Evolutionary conservation across 2,113 vertebrate genomes (phyloP), one percentile per base, ranked within the genome.

Genomic region (Burhinus oedicnemus): DNA sequence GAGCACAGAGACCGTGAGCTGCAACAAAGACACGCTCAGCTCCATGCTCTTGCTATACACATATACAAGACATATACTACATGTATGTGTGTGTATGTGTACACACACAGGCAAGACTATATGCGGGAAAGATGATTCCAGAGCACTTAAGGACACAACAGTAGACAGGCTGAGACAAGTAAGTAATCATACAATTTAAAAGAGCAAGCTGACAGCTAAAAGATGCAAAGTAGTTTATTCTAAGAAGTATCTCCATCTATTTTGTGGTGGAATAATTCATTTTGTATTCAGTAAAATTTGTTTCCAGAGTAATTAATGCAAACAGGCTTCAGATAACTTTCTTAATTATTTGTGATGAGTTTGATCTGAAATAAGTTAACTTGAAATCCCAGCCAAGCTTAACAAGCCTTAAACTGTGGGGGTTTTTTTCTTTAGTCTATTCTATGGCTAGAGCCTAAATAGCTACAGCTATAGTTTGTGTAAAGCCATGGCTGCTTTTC

Each of bases 141-240:
- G 95, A 89, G 89, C 81, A 89, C 81, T 62, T 95, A 62, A 97
- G 97, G 96, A 97, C 78, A 90, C 83, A 89, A 76, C 34, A 70
- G 65, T 7, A 97, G 93, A 44, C 96, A 95, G 68, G 96, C 61
- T 83, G 74, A 96, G 64, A 87, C 91, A 95, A 75, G 95, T 57
- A 86, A 64, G 76, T 72, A 95, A 93, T 70, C 96, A 85, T 2
- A 57, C 44, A 75, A 65, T 89, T 79, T 80, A 82, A 65, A 80
- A 87, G 54, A 83, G 62, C 62, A 83, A 2, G 64, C 94, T 95
- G 83, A 83, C 82, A 95, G 87, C 78, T 77, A 72, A 74, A 90
- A 96, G 82, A 96, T 97, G 96, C 82, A 92, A 94, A 96, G 78
- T 23, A 90, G 84, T 62, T 95, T 91, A 89, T 96, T 91, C 91